Percentiles rank a stretch among this genome's conserved stretches.
phyloP scores from a whole-genome alignment of 2,888 invertebrate genomes.

The Crematogaster levior region DNA sequence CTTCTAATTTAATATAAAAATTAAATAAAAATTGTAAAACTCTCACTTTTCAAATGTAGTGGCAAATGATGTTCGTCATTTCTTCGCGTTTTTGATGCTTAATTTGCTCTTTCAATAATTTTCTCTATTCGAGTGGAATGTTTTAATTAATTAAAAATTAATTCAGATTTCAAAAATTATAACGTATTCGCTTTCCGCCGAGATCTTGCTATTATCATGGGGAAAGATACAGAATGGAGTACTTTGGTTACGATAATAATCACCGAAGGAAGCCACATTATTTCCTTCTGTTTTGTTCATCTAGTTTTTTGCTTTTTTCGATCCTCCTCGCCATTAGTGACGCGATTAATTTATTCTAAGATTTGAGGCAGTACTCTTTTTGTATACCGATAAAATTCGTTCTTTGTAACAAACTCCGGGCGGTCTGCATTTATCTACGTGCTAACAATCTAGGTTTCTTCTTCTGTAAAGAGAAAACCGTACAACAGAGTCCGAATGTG shows the following conservation, averaged over 20 bases:
- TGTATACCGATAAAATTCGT: constrained; percentile 60
- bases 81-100: neutral
- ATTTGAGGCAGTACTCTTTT: constrained; percentile 71
- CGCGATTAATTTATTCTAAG: constrained; percentile 55
- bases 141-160: neutral
- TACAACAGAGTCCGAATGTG: constrained; percentile 49
- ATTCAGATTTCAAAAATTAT: neutral
- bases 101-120: neutral
- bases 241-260: constrained; percentile 23
- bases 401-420: constrained; percentile 54
- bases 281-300: constrained; percentile 34
- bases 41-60: neutral
- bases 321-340: constrained; percentile 26
- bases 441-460: constrained; percentile 43
- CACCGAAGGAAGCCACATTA: constrained; percentile 54
- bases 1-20: neutral
- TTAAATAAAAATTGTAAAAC: neutral
- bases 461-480: constrained; percentile 22
- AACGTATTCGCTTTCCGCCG: neutral
- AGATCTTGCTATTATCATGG: neutral
- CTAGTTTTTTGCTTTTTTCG: constrained; percentile 27
- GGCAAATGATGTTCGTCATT: neutral
- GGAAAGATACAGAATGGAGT: constrained; percentile 2
- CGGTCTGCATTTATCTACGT: constrained; percentile 51
- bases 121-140: neutral